Evolutionary conservation across 2,888 invertebrate genomes (phyloP).

Genomic region (Sarcophaga subvicina): DNA sequence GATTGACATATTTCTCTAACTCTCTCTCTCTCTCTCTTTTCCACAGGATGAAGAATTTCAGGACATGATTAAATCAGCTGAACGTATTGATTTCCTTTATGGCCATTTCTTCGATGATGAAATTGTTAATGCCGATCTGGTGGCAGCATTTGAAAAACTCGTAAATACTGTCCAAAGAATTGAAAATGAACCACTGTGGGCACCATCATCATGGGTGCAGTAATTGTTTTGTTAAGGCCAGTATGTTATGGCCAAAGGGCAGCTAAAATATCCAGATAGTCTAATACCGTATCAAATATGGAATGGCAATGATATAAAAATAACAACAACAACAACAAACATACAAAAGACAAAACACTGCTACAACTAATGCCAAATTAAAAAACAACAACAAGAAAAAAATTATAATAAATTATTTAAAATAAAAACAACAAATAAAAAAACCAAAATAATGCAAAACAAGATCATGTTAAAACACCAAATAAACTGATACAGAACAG

Average conservation of each 20-base stretch:
- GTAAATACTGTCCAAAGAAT: constrained; percentile 91
- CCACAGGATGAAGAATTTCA: constrained; percentile 94
- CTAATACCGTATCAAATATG: neutral
- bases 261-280: constrained; percentile 42
- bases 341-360: constrained; percentile 71
- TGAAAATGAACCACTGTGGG: constrained; percentile 97
- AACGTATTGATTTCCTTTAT: constrained; percentile 94
- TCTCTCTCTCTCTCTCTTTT: neutral
- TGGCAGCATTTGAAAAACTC: constrained; percentile 92
- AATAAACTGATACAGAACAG: constrained; percentile 23
- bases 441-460: constrained; percentile 45
- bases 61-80: constrained; percentile 92
- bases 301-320: constrained; percentile 14
- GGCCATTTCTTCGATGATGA: constrained; percentile 97
- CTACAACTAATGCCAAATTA: constrained; percentile 70
- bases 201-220: constrained; percentile 97
- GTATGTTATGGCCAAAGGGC: constrained; percentile 11
- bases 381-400: constrained; percentile 25
- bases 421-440: constrained; percentile 16
- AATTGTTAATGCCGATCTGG: constrained; percentile 95
- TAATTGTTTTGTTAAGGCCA: constrained; percentile 79
- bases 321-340: constrained; percentile 41
- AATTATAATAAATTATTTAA: constrained; percentile 13
- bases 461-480: constrained; percentile 55
- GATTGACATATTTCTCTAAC: too few relatives aligned